phyloP scores from a whole-genome alignment of 2,888 invertebrate species.

The Stenodema calcarata region DNA sequence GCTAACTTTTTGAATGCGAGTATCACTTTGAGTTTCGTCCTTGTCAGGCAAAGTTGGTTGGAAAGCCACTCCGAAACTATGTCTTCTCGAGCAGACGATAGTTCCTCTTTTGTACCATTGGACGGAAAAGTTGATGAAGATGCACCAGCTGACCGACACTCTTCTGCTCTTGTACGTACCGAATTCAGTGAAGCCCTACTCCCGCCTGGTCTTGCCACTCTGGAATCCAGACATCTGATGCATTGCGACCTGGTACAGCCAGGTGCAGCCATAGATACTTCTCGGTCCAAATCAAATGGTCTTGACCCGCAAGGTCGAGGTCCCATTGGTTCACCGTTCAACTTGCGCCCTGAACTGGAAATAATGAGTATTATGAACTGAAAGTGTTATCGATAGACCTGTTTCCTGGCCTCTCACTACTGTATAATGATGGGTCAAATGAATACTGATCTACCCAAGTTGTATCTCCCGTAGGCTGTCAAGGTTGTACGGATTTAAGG shows the following conservation, averaged over 20 bases:
- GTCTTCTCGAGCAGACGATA: not conserved
- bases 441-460: no score
- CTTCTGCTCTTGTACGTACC: not conserved
- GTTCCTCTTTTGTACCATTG: not conserved
- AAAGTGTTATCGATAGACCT: no score
- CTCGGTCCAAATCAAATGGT: conserved; percentile 1
- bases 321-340: no score
- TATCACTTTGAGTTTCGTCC: conserved; percentile 34
- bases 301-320: not conserved
- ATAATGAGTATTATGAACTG: no score
- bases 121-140: not conserved
- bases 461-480: no score
- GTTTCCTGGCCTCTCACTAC: no score
- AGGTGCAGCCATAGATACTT: not conserved
- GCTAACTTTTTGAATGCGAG: conserved; percentile 4
- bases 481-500: no score
- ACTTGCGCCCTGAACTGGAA: no score
- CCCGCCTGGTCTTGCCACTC: not conserved
- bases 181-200: not conserved
- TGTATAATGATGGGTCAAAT: no score
- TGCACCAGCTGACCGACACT: not conserved
- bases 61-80: conserved; percentile 14
- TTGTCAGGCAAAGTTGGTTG: conserved; percentile 21
- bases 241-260: conserved; percentile 19
- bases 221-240: not conserved